These are phyloP conservation scores for Patagioenas fasciata DNA, from an alignment of 2,113 vertebrate species.

Conservation along the genomic window DNA sequence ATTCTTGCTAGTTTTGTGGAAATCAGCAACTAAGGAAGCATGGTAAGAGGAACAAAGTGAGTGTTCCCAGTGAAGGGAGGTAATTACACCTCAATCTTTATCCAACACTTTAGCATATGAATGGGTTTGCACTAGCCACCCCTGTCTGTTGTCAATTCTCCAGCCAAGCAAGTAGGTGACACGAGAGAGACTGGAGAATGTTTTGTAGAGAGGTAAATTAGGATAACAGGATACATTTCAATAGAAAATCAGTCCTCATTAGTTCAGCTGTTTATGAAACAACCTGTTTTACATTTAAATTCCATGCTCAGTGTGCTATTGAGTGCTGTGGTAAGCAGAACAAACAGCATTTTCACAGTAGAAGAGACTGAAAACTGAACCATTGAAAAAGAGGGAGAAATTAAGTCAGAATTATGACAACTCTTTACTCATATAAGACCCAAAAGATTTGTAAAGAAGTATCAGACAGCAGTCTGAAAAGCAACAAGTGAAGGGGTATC, in stretches of 20 bases:
- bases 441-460: background rate
- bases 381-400: background rate
- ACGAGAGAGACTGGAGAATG: background rate
- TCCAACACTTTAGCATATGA: constrained; percentile 22
- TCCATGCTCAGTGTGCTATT: constrained; percentile 3
- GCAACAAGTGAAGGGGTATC: background rate
- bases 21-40: background rate
- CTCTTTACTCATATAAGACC: background rate
- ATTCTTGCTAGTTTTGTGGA: constrained; percentile 1
- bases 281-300: constrained; percentile 62
- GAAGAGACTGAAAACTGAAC: constrained; percentile 18
- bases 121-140: constrained; percentile 6
- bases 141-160: constrained; percentile 1
- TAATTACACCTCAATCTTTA: constrained; percentile 45
- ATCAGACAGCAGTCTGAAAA: constrained; percentile 16
- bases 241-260: constrained; percentile 62
- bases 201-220: constrained; percentile 38
- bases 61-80: background rate
- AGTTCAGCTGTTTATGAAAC: constrained; percentile 59
- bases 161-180: constrained; percentile 26
- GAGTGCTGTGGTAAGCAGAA: constrained; percentile 32
- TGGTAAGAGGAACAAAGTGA: background rate
- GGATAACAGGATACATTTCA: constrained; percentile 47
- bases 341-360: constrained; percentile 32
- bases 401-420: constrained; percentile 40